A percentile compares a stretch with the other conserved stretches of the same genome.
phyloP scores from a whole-genome alignment of 2,113 vertebrate genomes.

The Sander lucioperca region DNA sequence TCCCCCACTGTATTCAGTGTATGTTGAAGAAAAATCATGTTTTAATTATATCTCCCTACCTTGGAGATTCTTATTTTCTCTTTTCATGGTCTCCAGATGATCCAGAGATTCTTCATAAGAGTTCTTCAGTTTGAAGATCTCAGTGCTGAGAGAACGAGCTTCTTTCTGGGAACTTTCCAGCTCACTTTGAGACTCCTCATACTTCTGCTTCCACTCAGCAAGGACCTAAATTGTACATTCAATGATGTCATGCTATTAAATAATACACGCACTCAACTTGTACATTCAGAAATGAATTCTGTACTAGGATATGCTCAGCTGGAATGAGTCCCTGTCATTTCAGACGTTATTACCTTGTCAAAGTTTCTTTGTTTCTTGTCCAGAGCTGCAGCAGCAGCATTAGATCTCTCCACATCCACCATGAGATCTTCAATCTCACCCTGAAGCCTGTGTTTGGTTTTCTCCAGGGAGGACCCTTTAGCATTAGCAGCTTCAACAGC shows the following conservation, averaged over 20 bases:
- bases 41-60: conserved; percentile 43
- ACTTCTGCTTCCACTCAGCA: conserved; percentile 82
- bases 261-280: background rate
- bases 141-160: conserved; percentile 77
- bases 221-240: conserved; percentile 59
- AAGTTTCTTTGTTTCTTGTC: conserved; percentile 69
- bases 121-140: conserved; percentile 82
- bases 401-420: conserved; percentile 64
- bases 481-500: conserved; percentile 54
- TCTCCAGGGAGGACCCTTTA: conserved; percentile 65
- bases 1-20: background rate
- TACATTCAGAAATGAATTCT: background rate
- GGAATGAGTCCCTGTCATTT: background rate
- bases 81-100: conserved; percentile 78
- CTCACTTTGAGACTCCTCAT: conserved; percentile 78
- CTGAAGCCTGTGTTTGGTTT: conserved; percentile 67
- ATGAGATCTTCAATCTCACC: conserved; percentile 64
- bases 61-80: conserved; percentile 82
- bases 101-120: conserved; percentile 80
- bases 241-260: background rate
- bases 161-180: conserved; percentile 77
- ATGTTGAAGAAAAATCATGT: background rate
- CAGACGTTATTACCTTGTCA: conserved; percentile 43
- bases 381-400: conserved; percentile 59
- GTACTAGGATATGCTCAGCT: background rate